Conservation (phyloP, 2,113 vertebrate species). For the Pluvialis apricaria region DNA sequence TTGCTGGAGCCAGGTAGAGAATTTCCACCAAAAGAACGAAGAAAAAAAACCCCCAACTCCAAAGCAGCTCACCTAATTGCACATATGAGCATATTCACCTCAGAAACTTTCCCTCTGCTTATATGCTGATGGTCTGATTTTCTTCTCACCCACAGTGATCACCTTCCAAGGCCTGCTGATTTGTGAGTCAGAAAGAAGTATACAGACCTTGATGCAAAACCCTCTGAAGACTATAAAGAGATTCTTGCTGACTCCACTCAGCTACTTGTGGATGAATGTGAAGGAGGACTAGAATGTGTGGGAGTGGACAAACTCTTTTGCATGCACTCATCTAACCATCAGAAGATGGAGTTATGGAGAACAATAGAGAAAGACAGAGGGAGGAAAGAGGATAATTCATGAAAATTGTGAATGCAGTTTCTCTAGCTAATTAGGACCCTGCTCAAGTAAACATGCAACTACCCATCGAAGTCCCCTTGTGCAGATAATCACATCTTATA, state of each 20-base stretch:
- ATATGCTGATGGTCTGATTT: not conserved
- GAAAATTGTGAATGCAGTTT: not conserved
- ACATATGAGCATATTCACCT: not conserved
- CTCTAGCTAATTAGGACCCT: not conserved
- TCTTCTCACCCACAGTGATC: not conserved
- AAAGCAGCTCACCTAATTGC: not conserved
- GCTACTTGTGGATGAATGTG: too few species aligned
- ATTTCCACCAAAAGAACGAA: not conserved
- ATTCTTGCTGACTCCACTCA: not conserved
- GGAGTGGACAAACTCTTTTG: not conserved
- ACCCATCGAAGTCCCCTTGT: not conserved
- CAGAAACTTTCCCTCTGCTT: not conserved
- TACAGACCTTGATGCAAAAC: not conserved
- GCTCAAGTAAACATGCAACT: not conserved
- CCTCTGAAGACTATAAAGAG: not conserved
- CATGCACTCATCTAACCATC: not conserved
- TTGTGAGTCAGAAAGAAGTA: not conserved
- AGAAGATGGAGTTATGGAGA: not conserved
- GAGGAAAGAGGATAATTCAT: not conserved
- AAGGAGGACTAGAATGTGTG: not conserved
- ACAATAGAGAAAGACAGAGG: fast-evolving
- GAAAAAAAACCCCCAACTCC: not conserved
- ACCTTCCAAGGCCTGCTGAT: not conserved
- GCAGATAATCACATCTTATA: fast-evolving
- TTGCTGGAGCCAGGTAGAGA: not conserved